A percentile compares a stretch with the other conserved stretches of the same genome.
Evolutionary conservation across 1,140 invertebrate species (phyloP).

Genomic region (Zaprionus nigranus): DNA sequence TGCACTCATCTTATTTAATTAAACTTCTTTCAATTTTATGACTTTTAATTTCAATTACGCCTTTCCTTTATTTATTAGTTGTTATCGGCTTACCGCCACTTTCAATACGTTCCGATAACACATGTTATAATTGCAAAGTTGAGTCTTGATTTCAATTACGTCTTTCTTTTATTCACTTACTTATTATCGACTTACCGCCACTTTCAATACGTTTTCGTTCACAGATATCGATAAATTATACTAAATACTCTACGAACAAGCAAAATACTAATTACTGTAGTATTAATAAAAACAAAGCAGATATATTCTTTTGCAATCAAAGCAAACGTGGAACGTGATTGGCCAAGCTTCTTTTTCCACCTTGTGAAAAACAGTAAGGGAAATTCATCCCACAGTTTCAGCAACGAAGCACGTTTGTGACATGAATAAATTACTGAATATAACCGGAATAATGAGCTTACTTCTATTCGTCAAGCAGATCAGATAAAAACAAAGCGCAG

Average conservation of each 20-base stretch:
- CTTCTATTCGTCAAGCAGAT: constrained; percentile 46
- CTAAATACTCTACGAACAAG: constrained; percentile 31
- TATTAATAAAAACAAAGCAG: neutral
- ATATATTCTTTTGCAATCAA: constrained; percentile 14
- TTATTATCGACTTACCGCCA: no score
- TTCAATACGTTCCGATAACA: no score
- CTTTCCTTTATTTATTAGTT: no score
- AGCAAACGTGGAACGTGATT: constrained; percentile 20
- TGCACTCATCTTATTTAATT: neutral
- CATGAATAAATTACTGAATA: constrained; percentile 71
- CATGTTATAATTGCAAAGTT: no score
- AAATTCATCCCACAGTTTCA: constrained; percentile 22
- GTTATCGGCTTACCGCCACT: no score
- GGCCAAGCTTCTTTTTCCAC: neutral
- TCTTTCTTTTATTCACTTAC: no score
- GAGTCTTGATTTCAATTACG: neutral
- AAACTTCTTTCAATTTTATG: neutral
- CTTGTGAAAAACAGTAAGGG: neutral
- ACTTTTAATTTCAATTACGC: neutral
- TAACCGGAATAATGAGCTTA: constrained; percentile 50
- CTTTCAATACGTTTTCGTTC: no score
- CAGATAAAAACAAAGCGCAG: constrained; percentile 18
- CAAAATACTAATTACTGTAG: constrained; percentile 55
- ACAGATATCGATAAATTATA: neutral
- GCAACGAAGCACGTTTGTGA: constrained; percentile 62